Percentiles rank a stretch among this genome's conserved stretches.
Conservation (phyloP, 2,113 vertebrate species). For the zebrafish (Danio rerio) region GRCz12tu NC_133185.1:34541001-34541500, state of each 20-base stretch:
- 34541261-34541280: slow-evolving; percentile 73
- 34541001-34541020: no score
- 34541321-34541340: slow-evolving; percentile 51
- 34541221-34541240: slow-evolving; percentile 43
- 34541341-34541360: slow-evolving; percentile 24
- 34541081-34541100: no score
- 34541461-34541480: slow-evolving; percentile 90
- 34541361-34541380: slow-evolving; percentile 39
- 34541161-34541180: background rate
- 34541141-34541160: background rate
- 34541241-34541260: slow-evolving; percentile 61
- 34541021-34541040: no score
- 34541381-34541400: slow-evolving; percentile 28
- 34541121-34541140: no score
- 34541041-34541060: no score
- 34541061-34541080: no score
- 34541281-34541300: slow-evolving; percentile 76
- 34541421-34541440: slow-evolving; percentile 72
- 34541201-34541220: background rate
- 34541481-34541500: slow-evolving; percentile 94
- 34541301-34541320: slow-evolving; percentile 64
- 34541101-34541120: no score
- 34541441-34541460: slow-evolving; percentile 79
- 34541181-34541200: background rate
- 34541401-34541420: slow-evolving; percentile 61